Evolutionary conservation across 2,113 vertebrate genomes (phyloP), one percentile per base, ranked within the genome.

Genomic region (Cephalopholis sonnerati): DNA sequence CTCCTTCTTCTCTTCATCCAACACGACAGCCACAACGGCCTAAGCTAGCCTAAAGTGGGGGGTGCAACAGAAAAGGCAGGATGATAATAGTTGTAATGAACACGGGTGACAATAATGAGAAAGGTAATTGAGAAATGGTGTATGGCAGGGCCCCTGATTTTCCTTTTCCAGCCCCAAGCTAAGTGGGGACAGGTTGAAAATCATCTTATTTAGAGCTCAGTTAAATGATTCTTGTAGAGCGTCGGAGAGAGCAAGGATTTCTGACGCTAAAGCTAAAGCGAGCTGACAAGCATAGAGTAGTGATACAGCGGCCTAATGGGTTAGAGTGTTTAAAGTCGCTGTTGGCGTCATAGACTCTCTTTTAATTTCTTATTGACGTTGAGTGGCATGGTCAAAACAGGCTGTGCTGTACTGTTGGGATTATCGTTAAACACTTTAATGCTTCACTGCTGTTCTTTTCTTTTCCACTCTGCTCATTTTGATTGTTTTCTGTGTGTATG

Each of bases 81-180:
- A 92, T 91, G 86, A 93, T 91, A 90, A 92, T 93, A 81, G 86
- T 74, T 48, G 88, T 89, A 91, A 93, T 92, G 89, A 93, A 93
- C 81, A 88, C 68, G 18, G 88, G 76, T 81, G 89, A 92, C 92
- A 90, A 93, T 92, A 91, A 93, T 86, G 89, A 93, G 87, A 89
- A 84, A 83, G 87, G 87, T 94, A 92, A 93, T 93, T 93, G 89
- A 93, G 92, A 88, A 94, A 83, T 63, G 75, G 81, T 80, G 86
- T 79, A 77, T 86, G 86, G 76, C 85, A 84, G 74, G 72, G 75
- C 84, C 82, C 81, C 84, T 69, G 78, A 77, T 81, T 90, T 88
- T 81, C 77, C 66, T 81, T 87, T 84, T 89, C 22, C 85, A 87
- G 81, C 90, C 91, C 83, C 18, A 20, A 88, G 91, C 84, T 58